Conservation (phyloP, 2,113 vertebrate genomes). For the Callaeas wilsoni region DNA sequence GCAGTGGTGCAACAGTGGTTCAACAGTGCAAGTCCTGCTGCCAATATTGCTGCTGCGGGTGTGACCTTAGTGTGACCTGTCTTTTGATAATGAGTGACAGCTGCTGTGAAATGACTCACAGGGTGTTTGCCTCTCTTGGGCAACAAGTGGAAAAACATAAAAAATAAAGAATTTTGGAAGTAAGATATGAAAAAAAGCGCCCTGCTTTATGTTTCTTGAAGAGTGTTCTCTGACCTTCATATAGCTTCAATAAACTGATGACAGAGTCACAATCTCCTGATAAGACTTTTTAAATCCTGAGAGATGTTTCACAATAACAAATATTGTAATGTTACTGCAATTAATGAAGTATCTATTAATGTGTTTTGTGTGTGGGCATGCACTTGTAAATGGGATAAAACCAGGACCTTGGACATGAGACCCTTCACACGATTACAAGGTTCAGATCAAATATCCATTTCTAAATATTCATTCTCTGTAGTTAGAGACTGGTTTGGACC, state of each 20-base stretch:
- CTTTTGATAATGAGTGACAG: conserved; percentile 8
- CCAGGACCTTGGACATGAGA: neutral
- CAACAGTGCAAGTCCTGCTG: neutral
- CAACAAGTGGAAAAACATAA: neutral
- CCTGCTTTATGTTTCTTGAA: neutral
- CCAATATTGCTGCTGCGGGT: neutral
- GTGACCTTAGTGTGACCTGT: neutral
- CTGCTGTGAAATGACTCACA: neutral
- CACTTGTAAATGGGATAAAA: neutral
- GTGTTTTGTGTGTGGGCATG: neutral
- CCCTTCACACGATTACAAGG: neutral
- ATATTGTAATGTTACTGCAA: neutral
- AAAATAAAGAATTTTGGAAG: neutral
- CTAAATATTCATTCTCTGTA: neutral
- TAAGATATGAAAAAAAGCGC: neutral
- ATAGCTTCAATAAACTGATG: neutral
- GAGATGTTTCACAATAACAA: neutral
- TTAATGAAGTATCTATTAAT: neutral
- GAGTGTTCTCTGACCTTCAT: neutral
- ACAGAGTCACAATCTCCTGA: neutral
- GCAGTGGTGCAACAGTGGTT: neutral
- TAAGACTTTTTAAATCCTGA: neutral
- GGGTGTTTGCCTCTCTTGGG: neutral
- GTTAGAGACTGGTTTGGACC: neutral
- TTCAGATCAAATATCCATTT: neutral